phyloP scores from a whole-genome alignment of 1,140 invertebrate species.

The Argopecten irradians region DNA sequence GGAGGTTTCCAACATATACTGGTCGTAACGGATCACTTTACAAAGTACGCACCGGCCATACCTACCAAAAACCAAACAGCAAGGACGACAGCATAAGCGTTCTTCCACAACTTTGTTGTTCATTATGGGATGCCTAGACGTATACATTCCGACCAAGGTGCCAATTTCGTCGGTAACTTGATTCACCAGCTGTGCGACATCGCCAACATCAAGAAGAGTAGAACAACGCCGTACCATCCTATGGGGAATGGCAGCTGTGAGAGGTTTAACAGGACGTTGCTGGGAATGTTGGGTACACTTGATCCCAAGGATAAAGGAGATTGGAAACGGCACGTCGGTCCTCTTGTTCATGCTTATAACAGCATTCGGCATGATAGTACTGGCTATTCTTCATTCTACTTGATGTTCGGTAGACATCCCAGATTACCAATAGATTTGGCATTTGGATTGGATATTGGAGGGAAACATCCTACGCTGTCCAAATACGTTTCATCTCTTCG shows the following conservation, averaged over 20 bases:
- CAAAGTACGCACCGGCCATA: not conserved
- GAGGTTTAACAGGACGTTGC: too few relatives aligned
- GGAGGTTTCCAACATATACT: not conserved
- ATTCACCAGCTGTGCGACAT: conserved; percentile 26
- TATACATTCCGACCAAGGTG: conserved; percentile 35
- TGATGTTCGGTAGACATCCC: conserved; percentile 37
- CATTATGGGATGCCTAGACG: not conserved
- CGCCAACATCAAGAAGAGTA: conserved; percentile 21
- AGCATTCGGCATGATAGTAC: conserved; percentile 23
- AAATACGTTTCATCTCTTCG: too few relatives aligned
- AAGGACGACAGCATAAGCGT: not conserved
- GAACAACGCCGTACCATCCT: conserved; percentile 29
- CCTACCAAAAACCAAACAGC: not conserved
- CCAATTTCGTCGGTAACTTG: conserved; percentile 25
- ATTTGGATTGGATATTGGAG: not conserved
- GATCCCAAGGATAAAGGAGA: not conserved
- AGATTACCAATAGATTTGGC: conserved; percentile 25
- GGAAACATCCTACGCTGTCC: too few relatives aligned
- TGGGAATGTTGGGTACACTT: too few relatives aligned
- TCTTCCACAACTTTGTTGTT: too few relatives aligned
- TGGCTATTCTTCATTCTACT: conserved; percentile 20
- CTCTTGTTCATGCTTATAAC: conserved; percentile 30
- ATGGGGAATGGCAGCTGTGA: not conserved
- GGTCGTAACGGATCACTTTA: too few relatives aligned
- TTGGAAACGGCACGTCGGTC: too few relatives aligned